Evolutionary conservation across 2,113 vertebrate genomes (phyloP).

Genomic region (Syngnathus floridae): DNA sequence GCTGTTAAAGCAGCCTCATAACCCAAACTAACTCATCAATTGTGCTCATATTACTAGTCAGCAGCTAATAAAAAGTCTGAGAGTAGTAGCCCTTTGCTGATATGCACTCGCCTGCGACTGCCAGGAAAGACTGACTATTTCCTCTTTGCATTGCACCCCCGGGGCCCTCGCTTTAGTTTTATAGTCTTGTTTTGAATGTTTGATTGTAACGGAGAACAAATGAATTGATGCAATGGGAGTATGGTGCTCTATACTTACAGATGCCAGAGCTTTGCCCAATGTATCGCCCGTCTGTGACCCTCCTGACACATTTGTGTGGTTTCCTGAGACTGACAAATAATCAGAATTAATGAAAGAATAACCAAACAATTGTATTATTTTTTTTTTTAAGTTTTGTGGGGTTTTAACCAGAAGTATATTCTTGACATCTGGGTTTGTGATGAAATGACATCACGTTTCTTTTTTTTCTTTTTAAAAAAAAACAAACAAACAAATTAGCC

Average conservation of each 20-base stretch:
- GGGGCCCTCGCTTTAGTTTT: constrained; percentile 23
- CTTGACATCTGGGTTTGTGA: too few species aligned
- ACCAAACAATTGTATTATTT: too few species aligned
- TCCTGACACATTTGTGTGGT: constrained; percentile 78
- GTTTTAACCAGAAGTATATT: too few species aligned
- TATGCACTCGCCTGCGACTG: constrained; percentile 23
- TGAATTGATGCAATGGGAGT: constrained; percentile 36
- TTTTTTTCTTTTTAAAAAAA: too few species aligned
- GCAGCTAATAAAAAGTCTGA: constrained; percentile 55
- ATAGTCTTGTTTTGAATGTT: constrained; percentile 28
- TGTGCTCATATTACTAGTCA: constrained; percentile 55
- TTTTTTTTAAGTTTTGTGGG: too few species aligned
- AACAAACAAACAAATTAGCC: too few species aligned
- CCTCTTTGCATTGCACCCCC: constrained; percentile 28
- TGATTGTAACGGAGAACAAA: constrained; percentile 30
- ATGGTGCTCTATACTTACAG: constrained; percentile 78
- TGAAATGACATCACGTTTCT: too few species aligned
- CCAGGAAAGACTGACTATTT: constrained; percentile 24
- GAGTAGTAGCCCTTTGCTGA: constrained; percentile 25
- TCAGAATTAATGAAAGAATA: constrained; percentile 2
- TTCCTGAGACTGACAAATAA: constrained; percentile 68
- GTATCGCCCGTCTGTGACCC: constrained; percentile 91
- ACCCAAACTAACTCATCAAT: constrained; percentile 63
- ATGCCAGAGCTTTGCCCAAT: constrained; percentile 91
- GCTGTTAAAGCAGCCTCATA: constrained; percentile 48